Percentiles rank a stretch among this genome's conserved stretches.
Conservation (phyloP, 2,113 vertebrate species). For the Phaethornis superciliosus region DNA sequence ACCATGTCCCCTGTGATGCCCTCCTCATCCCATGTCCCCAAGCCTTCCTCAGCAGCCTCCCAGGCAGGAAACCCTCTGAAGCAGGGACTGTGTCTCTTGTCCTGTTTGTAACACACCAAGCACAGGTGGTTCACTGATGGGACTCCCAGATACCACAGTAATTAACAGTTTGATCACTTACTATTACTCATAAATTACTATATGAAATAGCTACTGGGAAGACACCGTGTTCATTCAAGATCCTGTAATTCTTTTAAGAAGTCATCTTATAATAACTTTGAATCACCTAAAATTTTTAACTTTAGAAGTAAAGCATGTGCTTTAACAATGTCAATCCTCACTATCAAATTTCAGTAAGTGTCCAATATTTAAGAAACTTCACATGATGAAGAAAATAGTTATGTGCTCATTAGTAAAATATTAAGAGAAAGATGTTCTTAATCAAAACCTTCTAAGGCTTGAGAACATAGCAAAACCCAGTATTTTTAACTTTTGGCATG, state of each 20-base stretch:
- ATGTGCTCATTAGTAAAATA: neutral
- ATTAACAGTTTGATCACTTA: neutral
- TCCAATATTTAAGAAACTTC: conserved; percentile 10
- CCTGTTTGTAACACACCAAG: neutral
- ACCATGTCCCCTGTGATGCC: neutral
- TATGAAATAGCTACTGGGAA: neutral
- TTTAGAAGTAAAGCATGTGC: neutral
- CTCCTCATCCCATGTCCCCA: neutral
- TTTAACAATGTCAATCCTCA: neutral
- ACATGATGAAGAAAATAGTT: neutral
- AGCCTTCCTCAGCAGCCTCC: neutral
- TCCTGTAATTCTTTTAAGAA: neutral
- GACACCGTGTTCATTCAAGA: neutral
- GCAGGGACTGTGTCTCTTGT: neutral
- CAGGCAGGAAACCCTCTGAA: neutral
- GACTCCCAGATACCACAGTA: neutral
- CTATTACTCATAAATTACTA: neutral
- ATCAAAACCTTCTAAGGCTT: neutral
- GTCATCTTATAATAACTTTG: neutral
- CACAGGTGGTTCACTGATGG: neutral
- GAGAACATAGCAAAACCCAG: neutral
- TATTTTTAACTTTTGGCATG: neutral
- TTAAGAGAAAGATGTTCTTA: neutral
- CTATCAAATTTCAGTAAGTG: neutral
- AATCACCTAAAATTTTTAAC: neutral